A percentile compares a stretch with the other conserved stretches of the same genome.
phyloP scores from a whole-genome alignment of 2,888 invertebrate genomes.

The Tipula helvola region DNA sequence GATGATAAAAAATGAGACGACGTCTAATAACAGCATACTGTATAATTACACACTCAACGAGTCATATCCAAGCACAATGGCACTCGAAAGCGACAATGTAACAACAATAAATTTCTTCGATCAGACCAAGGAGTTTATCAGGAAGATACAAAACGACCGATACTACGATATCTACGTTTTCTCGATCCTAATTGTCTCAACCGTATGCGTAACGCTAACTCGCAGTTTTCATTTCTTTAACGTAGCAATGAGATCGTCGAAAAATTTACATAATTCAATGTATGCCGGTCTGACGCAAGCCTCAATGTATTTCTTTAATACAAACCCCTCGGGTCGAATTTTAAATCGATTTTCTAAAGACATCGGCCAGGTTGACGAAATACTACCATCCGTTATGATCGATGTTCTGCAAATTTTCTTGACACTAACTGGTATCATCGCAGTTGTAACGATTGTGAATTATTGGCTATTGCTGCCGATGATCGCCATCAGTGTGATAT shows the following conservation, averaged over 20 bases:
- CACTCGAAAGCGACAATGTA: neutral
- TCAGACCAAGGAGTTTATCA: neutral
- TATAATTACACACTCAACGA: neutral
- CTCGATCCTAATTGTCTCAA: slow-evolving; percentile 35
- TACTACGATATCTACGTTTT: slow-evolving; percentile 36
- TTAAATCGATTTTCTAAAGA: slow-evolving; percentile 86
- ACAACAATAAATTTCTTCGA: neutral
- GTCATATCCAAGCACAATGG: neutral
- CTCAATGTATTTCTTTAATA: slow-evolving; percentile 78
- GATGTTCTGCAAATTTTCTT: slow-evolving; percentile 55
- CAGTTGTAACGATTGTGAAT: slow-evolving; percentile 66
- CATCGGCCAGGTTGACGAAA: slow-evolving; percentile 47
- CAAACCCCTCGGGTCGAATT: slow-evolving; percentile 70
- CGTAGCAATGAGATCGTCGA: slow-evolving; percentile 61
- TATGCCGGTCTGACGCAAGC: slow-evolving; percentile 68
- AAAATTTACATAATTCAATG: slow-evolving; percentile 69
- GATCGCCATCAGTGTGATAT: slow-evolving; percentile 52
- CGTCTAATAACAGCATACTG: neutral
- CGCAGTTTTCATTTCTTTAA: slow-evolving; percentile 40
- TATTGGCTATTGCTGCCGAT: slow-evolving; percentile 61
- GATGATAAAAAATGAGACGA: neutral
- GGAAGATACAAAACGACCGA: neutral
- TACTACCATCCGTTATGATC: slow-evolving; percentile 34
- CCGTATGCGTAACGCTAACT: slow-evolving; percentile 31
- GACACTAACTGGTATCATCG: slow-evolving; percentile 63